These are phyloP conservation scores for Rhopalosiphum nymphaeae DNA, from an alignment of 2,888 invertebrate genomes.

Conservation along the genomic window DNA sequence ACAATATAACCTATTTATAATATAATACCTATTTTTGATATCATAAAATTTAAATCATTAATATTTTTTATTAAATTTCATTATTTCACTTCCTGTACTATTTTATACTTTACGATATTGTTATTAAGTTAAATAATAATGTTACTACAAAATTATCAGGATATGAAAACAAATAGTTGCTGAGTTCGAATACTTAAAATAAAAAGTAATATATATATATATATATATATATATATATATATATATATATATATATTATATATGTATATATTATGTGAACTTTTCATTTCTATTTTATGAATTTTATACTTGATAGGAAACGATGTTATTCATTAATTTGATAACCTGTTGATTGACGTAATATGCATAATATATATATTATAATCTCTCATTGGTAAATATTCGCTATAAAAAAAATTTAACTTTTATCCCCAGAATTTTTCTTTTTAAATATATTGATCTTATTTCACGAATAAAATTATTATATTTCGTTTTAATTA, in stretches of 20 bases:
- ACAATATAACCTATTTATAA: neutral
- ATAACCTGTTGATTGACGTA: neutral
- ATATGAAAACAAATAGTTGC: neutral
- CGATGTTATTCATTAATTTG: neutral
- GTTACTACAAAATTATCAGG: neutral
- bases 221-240: too few species aligned
- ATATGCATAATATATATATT: neutral
- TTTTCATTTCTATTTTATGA: neutral
- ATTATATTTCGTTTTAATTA: neutral
- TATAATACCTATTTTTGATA: neutral
- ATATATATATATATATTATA: too few species aligned
- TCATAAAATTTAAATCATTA: neutral
- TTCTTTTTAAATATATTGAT: neutral
- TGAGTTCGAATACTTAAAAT: neutral
- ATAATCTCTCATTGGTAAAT: neutral
- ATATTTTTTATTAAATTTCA: neutral
- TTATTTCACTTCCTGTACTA: neutral
- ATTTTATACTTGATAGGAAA: neutral
- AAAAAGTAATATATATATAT: neutral
- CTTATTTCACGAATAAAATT: neutral
- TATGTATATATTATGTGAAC: neutral
- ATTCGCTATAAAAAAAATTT: neutral
- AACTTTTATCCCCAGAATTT: neutral
- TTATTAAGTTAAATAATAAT: neutral
- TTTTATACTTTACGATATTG: neutral